Evolutionary conservation across 2,888 invertebrate genomes (phyloP), one percentile per base, ranked within the genome.

Genomic region (Creontiades dilutus): DNA sequence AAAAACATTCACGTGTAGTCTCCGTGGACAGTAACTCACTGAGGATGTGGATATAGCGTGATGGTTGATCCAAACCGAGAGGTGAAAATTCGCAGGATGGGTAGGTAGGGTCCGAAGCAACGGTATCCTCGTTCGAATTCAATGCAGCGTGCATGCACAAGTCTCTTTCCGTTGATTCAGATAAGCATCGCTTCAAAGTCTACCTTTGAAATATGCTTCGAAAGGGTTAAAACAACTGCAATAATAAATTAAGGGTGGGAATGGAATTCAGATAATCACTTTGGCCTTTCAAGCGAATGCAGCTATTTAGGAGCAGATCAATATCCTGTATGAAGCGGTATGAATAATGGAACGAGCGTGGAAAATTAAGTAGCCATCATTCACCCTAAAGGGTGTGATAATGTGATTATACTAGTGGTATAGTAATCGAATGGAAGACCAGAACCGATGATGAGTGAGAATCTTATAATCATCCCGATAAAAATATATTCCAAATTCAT

Each of bases 111-210:
- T 52, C 52, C 52, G 19, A 61, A 16, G 61, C 61, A 19, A 16
- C 61, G 19, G 61, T 61, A 61, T 23, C 23, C 68, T 68, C 68
- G 68, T 68, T 68, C 23, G 23, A 23, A 68, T 19, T 23, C n/a
- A 61, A 68, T 68, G 68, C 68, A 23, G 27, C 68, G 23, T 23
- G 68, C 68, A 23, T 68, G 68, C 23, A 61, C 19, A 23, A 68
- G 23, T 68, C 68, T 7, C 23, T 61, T 61, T 9, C 61, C 61
- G 61, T 19, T 61, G n/a, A 9, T 61, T 61, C 61, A 19, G 61
- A 61, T 61, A 61, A 61, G 19, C 61, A 61, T 61, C 61, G 61
- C 19, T 61, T 16, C 61, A 61, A 61, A 61, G 61, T 52, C 52
- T 13, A 0, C 68, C 3, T 12, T 13, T 68, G 68, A 12, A 68